Base-by-base conservation (phyloP, 2,888 invertebrate genomes). In the Agonopterix subpropinquella region DNA sequence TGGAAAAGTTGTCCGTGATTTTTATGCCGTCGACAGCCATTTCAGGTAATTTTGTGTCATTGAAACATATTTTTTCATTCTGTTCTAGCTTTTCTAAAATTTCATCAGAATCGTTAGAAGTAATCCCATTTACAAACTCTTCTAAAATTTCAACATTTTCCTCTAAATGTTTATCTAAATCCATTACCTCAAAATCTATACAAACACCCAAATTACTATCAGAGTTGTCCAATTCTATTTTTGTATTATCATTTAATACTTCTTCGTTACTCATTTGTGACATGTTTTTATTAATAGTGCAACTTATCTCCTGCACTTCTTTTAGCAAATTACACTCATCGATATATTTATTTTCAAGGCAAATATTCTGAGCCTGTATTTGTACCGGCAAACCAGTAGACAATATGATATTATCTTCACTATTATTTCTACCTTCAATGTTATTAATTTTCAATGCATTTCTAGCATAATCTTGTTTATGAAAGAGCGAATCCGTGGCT, bases 71-170 rank as follows among this genome's bases (percentile, higher is more conserved):
- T 18, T 51, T 44, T 48, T 46, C 46, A 13, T 37, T 48, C 36
- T 43, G 41, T 43, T 51, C 46, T 8, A 48, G 45, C 45, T 49
- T 44, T 11, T 48, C n/a, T 41, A 51, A 43, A 15, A 48, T 45
- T 10, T 39, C 36, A 11, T 50, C 44, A 37, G 41, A 41, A 37
- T 51, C 48, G 47, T 48, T 45, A 39, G 47, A 43, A 47, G 13
- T 51, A 50, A 49, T 53, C 45, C 45, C 54, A 48, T 36, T 48
- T 37, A 43, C 52, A 50, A 36, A 52, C 13, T 47, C 49, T 48
- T 50, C 56, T 52, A 47, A 28, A 15, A 35, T 45, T 45, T 48
- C 49, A 49, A 28, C 48, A 44, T 52, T 48, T 44, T 47, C 47
- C 18, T 49, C 44, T 35, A 45, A 39, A 48, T 47, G 41, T 44